A percentile compares a stretch with the other conserved stretches of the same genome.
These are phyloP conservation scores for Cnemophilus loriae DNA, from an alignment of 2,113 vertebrate species.

Conservation along the genomic window DNA sequence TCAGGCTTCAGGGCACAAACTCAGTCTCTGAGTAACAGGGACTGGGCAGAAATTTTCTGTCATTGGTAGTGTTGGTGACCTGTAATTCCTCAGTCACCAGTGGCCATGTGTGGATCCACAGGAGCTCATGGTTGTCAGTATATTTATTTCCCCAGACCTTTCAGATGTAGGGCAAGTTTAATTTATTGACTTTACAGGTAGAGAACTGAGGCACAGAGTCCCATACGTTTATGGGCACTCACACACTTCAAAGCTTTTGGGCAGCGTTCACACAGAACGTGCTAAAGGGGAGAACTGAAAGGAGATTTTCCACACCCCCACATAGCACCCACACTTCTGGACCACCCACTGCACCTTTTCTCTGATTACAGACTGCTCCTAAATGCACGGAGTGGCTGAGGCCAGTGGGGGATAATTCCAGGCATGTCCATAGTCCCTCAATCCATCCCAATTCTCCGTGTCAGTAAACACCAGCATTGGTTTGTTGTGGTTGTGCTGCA, in stretches of 20 bases:
- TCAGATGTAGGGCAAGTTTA: neutral
- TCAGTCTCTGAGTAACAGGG: neutral
- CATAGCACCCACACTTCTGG: neutral
- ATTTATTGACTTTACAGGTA: neutral
- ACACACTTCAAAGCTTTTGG: neutral
- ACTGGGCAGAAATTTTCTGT: neutral
- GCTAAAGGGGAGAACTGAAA: neutral
- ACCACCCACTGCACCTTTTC: neutral
- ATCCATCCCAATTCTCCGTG: fast-evolving
- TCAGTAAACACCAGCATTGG: neutral
- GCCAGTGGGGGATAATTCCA: neutral
- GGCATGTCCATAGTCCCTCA: too few relatives aligned
- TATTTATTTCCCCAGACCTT: neutral
- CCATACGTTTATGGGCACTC: fast-evolving
- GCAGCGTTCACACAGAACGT: neutral
- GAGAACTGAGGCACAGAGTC: neutral
- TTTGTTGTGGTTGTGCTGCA: neutral
- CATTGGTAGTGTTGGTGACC: neutral
- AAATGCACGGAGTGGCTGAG: neutral
- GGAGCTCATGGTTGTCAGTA: neutral
- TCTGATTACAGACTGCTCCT: neutral
- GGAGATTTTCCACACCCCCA: neutral
- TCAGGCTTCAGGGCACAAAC: neutral
- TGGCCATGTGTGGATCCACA: neutral
- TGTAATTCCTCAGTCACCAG: neutral